Base-by-base conservation (phyloP, 2,888 invertebrate genomes). In the Xestia xanthographa region DNA sequence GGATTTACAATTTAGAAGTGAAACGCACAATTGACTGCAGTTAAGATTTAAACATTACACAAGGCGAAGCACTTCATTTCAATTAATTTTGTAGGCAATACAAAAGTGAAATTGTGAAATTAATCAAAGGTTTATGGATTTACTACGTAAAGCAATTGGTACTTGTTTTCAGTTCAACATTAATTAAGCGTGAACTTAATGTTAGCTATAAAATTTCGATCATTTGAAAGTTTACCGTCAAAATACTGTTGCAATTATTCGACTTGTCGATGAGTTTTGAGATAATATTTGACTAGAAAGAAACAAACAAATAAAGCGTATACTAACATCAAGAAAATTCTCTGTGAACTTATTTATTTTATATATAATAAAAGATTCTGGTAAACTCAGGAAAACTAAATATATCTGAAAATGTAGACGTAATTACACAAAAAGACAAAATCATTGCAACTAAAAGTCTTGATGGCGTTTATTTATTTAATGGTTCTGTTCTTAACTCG, bases 31-130 rank as follows among this genome's bases (percentile, higher is more conserved):
- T 68, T 81, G 22, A 50, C 20, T 45, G n/a, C n/a, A 26, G 45
- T 66, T 56, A 76, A 76, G 26, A 66, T 60, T 41, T n/a, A 60
- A 75, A 66, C 29, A 63, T 48, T 20, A 60, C 48, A 58, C 20
- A 43, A 58, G 34, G 20, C 43, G 45, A 34, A 67, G 76, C 43
- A n/a, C 63, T 63, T 41, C 1, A 50, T 83, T 69, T 53, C 45
- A 58, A 38, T 79, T 71, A 67, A 65, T 71, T 84, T 72, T 50
- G 71, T 71, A 43, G 50, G 38, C 9, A 60, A 60, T 77, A 50
- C 5, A 50, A 71, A 67, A 71, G 66, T 71, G 69, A 67, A 71
- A 78, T 71, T 78, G 17, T 79, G 26, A 17, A 58, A 50, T 50
- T 22, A 34, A 58, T 58, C 11, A 68, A 65, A 68, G 9, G 14